Percentiles rank a stretch among this genome's conserved stretches.
Evolutionary conservation across 2,797 vertebrate genomes (phyloP).

Genomic region (Sebastolobus altivelis): DNA sequence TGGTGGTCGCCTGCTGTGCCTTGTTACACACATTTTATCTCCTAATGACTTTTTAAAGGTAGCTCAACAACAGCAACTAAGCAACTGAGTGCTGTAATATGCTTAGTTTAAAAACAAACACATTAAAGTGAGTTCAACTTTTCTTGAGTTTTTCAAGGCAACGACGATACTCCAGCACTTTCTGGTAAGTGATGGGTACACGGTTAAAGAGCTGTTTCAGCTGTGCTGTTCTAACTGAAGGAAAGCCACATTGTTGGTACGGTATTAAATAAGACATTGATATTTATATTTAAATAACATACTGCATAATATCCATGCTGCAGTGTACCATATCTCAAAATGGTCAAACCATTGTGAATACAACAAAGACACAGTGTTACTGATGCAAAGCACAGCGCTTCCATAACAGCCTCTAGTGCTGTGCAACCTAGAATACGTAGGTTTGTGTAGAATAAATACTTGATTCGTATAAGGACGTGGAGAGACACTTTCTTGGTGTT

Average conservation of each 20-base stretch:
- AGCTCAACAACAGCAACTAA: constrained; percentile 53
- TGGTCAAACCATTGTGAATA: not conserved
- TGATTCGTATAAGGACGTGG: not conserved
- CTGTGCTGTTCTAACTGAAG: not conserved
- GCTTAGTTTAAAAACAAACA: constrained; percentile 46
- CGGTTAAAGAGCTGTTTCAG: not conserved
- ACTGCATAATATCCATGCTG: not conserved
- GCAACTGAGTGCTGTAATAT: constrained; percentile 33
- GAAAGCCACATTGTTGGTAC: constrained; percentile 10
- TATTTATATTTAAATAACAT: constrained; percentile 6
- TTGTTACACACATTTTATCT: constrained; percentile 79
- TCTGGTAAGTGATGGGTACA: not conserved
- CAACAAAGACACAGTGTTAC: not conserved
- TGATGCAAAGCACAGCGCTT: not conserved
- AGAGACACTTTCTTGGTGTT: not conserved
- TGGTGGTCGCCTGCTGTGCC: constrained; percentile 75
- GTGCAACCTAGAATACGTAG: not conserved
- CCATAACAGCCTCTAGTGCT: not conserved
- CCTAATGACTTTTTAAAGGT: constrained; percentile 79
- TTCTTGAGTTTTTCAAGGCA: constrained; percentile 30
- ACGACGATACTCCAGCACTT: not conserved
- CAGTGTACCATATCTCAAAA: not conserved
- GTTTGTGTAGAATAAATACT: not conserved
- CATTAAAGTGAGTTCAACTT: constrained; percentile 41
- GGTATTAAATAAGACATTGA: not conserved